phyloP scores from a whole-genome alignment of 2,113 vertebrate species.

The Crypturellus undulatus region DNA sequence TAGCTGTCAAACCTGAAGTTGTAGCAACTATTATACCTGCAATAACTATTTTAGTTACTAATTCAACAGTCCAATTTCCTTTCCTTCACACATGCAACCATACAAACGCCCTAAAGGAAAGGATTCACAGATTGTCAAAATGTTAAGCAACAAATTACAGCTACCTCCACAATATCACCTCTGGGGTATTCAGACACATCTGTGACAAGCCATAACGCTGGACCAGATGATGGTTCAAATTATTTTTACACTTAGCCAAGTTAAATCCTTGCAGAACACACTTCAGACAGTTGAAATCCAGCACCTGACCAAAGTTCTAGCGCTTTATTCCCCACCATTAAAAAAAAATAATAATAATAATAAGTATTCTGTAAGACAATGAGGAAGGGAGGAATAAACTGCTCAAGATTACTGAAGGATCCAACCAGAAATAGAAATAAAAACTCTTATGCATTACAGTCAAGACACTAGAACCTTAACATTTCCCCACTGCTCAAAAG shows the following conservation, averaged over 20 bases:
- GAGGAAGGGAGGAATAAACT: not conserved
- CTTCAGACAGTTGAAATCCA: not conserved
- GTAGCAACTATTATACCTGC: not conserved
- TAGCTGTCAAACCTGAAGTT: not conserved
- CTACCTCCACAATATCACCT: not conserved
- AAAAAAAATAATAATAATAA: no score
- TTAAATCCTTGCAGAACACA: not conserved
- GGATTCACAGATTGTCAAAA: not conserved
- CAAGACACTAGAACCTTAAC: not conserved
- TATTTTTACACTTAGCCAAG: not conserved
- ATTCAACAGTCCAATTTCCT: not conserved
- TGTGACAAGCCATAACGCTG: not conserved
- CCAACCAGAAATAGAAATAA: not conserved
- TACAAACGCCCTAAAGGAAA: not conserved
- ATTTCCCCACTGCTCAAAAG: not conserved
- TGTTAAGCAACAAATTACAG: not conserved
- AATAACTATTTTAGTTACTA: not conserved
- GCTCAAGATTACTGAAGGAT: not conserved
- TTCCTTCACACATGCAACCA: not conserved
- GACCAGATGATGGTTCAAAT: accelerated
- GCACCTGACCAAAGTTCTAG: not conserved
- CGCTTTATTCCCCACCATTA: not conserved
- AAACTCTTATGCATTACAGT: not conserved
- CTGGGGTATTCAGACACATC: no score
- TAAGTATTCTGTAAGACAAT: not conserved